Base-by-base conservation (phyloP, 1,140 invertebrate species). In the Medauroidea extradentata region DNA sequence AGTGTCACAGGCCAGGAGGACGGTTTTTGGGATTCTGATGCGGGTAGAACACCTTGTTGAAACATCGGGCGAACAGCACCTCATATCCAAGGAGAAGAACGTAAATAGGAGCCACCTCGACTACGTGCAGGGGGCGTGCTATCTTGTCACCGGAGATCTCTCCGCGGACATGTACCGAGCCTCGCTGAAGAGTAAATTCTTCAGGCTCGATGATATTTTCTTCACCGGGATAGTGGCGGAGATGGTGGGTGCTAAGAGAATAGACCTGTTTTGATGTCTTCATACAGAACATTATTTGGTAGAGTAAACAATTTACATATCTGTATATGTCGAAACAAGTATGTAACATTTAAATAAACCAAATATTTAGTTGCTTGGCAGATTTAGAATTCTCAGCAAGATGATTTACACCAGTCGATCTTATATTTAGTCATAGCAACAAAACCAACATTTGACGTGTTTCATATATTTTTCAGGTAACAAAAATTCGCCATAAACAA, bases 161-260 rank as follows among this genome's bases (percentile, higher is more conserved):
- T 78, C 87, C 2, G 75, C 82, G 50, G 83, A 83, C 42, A 70
- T 91, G 3, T 88, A 90, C 71, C 74, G 75, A n/a, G 76, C 77
- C n/a, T 84, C 90, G 1, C 74, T 88, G 50, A 75, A 83, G 24
- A 71, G 85, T 58, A 87, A 84, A 3, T 93, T 91, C 73, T 79
- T 94, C 54, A 90, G 91, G 63, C 77, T 95, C 16, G 92, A 95
- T 72, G 92, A 95, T 75, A 92, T 94, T n/a, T 93, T 89, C 69
- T 83, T 89, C 29, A 94, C 92, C 23, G 93, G 93, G 18, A 90
- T 94, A 57, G 85, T 94, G 13, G 91, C 90, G 8, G 82, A 86
- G 65, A 79, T 81, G 53, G 66, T 91, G 8, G 80, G 81, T 29
- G 80, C 93, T n/a, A 82, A 81, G 64, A 79, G 90, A 23, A 74